These are phyloP conservation scores for Pyrocephalus nanus DNA, from an alignment of 2,797 vertebrate genomes.

Conservation along the genomic window DNA sequence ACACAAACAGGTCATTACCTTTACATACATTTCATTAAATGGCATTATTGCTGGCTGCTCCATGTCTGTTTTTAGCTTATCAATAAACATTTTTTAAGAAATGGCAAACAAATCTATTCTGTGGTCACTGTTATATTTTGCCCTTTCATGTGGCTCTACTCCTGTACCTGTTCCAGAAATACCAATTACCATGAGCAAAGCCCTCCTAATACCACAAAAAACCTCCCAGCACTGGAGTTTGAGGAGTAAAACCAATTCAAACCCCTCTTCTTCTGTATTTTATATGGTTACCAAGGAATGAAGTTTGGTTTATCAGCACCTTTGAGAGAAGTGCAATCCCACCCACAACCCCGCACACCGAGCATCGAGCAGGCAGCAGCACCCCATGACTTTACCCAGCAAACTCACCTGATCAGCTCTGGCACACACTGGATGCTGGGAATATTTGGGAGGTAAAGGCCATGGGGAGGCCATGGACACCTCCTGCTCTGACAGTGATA, in stretches of 20 bases:
- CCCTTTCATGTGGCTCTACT: not conserved
- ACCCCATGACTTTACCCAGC: fast-evolving
- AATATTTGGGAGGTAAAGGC: slow-evolving; percentile 69
- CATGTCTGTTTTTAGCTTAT: not conserved
- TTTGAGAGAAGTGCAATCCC: not conserved
- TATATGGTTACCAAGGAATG: not conserved
- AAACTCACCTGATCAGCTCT: slow-evolving; percentile 63
- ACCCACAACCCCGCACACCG: fast-evolving
- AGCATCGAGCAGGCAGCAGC: not conserved
- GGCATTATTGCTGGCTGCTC: not conserved
- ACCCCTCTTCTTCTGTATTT: not conserved
- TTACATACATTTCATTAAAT: not conserved
- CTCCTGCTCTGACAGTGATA: slow-evolving; percentile 69
- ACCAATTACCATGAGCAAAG: not conserved
- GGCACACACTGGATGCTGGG: slow-evolving; percentile 69
- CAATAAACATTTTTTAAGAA: not conserved
- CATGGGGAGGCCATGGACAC: slow-evolving; percentile 62
- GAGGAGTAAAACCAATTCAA: not conserved
- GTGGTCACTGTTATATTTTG: not conserved
- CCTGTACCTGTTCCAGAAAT: not conserved
- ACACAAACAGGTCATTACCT: not conserved
- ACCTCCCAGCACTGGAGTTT: not conserved
- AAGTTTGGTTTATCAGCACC: not conserved
- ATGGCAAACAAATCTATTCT: not conserved
- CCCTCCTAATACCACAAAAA: not conserved